phyloP scores from a whole-genome alignment of 2,888 invertebrate species.

The Trilocha varians region DNA sequence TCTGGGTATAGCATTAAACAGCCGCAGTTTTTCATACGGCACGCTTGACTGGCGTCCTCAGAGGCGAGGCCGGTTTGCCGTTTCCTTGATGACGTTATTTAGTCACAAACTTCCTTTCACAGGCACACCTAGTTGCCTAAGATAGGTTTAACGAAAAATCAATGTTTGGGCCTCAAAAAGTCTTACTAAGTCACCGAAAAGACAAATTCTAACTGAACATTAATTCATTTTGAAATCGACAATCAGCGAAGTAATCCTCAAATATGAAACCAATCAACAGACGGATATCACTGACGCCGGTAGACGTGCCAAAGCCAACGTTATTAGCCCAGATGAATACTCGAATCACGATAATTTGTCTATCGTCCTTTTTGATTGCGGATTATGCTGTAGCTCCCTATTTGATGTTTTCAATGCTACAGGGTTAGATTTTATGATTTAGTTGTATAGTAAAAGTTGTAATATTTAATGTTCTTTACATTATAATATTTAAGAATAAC shows the following conservation, averaged over 20 bases:
- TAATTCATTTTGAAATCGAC: no score
- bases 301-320: background rate
- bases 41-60: constrained; percentile 44
- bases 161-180: background rate
- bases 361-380: background rate
- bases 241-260: no score
- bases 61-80: constrained; percentile 29
- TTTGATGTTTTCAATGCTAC: no score
- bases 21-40: constrained; percentile 26
- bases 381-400: background rate
- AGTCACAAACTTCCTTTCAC: background rate
- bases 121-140: background rate
- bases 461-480: no score
- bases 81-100: constrained; percentile 39
- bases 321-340: no score
- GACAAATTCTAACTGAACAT: no score
- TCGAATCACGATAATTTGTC: background rate
- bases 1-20: background rate
- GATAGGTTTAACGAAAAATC: background rate
- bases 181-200: no score
- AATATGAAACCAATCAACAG: no score
- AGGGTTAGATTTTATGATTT: no score
- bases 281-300: background rate
- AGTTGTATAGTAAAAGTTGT: no score
- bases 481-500: no score